phyloP scores from a whole-genome alignment of 2,888 invertebrate genomes.

The Rhabditophanes sp. region DNA sequence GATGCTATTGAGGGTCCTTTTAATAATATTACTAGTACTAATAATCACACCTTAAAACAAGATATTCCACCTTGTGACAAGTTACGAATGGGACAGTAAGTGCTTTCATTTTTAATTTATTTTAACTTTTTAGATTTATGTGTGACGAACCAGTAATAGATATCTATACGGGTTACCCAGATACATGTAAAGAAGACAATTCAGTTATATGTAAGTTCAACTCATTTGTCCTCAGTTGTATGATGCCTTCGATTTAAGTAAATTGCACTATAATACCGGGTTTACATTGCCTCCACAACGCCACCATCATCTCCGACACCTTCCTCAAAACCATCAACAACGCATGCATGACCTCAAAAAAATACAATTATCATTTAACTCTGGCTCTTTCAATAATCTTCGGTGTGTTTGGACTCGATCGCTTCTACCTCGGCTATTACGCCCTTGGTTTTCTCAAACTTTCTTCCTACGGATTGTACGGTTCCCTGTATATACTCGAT shows the following conservation, averaged over 20 bases:
- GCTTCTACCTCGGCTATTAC: slow-evolving; percentile 95
- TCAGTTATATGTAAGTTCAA: slow-evolving; percentile 17
- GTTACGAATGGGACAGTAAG: slow-evolving; percentile 10
- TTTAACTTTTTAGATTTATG: slow-evolving; percentile 13
- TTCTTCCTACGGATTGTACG: slow-evolving; percentile 87
- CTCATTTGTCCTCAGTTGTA: background rate
- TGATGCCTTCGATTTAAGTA: slow-evolving; percentile 8
- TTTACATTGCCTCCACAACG: slow-evolving; percentile 8
- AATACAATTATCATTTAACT: slow-evolving; percentile 48
- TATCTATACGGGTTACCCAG: slow-evolving; percentile 20
- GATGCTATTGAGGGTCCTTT: background rate
- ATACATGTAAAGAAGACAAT: slow-evolving; percentile 21
- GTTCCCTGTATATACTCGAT: slow-evolving; percentile 72
- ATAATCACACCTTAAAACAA: slow-evolving; percentile 1
- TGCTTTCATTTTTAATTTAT: slow-evolving; percentile 1
- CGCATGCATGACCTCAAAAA: slow-evolving; percentile 16
- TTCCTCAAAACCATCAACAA: slow-evolving; percentile 12
- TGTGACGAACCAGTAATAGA: slow-evolving; percentile 13
- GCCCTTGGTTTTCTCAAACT: slow-evolving; percentile 83
- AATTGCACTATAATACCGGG: slow-evolving; percentile 9
- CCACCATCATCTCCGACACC: slow-evolving; percentile 3
- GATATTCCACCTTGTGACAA: slow-evolving; percentile 8
- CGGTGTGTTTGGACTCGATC: slow-evolving; percentile 90
- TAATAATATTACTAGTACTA: slow-evolving; percentile 1
- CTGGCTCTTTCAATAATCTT: slow-evolving; percentile 81